phyloP scores from a whole-genome alignment of 2,888 invertebrate species.

The Tethea ocularis region DNA sequence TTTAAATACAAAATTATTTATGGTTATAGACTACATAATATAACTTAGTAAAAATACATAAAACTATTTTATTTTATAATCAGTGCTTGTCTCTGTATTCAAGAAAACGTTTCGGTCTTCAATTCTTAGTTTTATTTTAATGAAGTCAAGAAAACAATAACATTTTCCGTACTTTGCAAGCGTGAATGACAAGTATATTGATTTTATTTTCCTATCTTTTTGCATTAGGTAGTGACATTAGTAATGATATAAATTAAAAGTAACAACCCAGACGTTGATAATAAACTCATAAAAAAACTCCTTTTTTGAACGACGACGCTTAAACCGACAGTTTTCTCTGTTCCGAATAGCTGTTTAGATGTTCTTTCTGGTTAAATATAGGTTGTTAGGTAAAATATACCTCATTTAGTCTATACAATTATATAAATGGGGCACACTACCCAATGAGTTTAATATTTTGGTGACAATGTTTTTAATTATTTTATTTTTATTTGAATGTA shows the following conservation, averaged over 20 bases:
- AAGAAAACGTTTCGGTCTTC: too few species aligned
- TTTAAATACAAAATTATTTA: too few species aligned
- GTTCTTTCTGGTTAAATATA: slow-evolving; percentile 29
- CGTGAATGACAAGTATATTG: neutral
- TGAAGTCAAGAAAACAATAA: neutral
- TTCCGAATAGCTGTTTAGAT: slow-evolving; percentile 34
- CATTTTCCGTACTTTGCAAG: neutral
- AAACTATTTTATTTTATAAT: too few species aligned
- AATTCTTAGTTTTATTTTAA: too few species aligned
- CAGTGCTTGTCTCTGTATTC: too few species aligned
- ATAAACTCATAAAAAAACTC: neutral
- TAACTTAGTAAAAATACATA: too few species aligned
- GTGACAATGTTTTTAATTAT: slow-evolving; percentile 6
- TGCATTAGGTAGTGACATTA: neutral
- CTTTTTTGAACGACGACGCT: neutral
- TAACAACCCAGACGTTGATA: neutral
- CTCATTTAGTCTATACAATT: neutral
- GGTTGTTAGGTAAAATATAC: slow-evolving; percentile 10
- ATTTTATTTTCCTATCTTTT: neutral
- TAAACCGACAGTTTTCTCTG: slow-evolving; percentile 36
- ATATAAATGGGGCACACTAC: slow-evolving; percentile 1
- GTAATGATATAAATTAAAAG: neutral
- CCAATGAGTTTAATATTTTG: neutral
- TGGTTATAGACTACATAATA: too few species aligned
- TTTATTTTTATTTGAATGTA: neutral